Base-by-base conservation (phyloP, 53 echinoderm and acorn worm species). In the Mesocentrotus franciscanus region DNA sequence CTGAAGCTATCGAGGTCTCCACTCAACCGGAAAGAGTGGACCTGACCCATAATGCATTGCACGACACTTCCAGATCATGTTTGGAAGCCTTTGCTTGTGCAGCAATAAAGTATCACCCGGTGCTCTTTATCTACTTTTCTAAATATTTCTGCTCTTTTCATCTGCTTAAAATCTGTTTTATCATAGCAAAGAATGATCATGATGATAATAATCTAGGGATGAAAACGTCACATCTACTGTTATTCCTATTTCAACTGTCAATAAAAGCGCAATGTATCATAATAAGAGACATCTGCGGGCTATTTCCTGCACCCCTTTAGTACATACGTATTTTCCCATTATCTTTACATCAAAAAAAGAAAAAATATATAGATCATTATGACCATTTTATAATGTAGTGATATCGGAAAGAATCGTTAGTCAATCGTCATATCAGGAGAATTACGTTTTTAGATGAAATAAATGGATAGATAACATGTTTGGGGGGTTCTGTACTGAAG, bases 11-110 rank as follows among this genome's bases (percentile, higher is more conserved):
- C 32, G 32, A 90, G 61, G 62, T 61, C 30, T 62, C 12, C 66
- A 66, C n/a, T 58, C 64, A 66, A 35, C 92, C 92, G 92, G 92
- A 92, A 92, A 92, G 92, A 24, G 36, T 10, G 71, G 56, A 92
- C 92, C 29, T 74, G 74, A 92, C 92, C 92, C 92, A 92, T 92
- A 39, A 92, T 92, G 92, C 92, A 72, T 56, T 49, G 92, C 92
- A 30, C 74, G 74, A 72, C 56, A 56, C 12, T 27, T 66, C 92
- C 39, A n/a, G 22, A 90, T 61, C 90, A 29, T 89, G 89, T 90
- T 90, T 90, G 29, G 58, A 85, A 26, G 7, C 58, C 59, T 58
- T 87, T n/a, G n/a, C 87, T 15, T 27, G 8, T 36, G 18, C 16
- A 36, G 34, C 14, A 42, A 36, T 81, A 20, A 0, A 18, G 17